phyloP scores from a whole-genome alignment of 2,888 invertebrate genomes.

The Ectobius pallidus region DNA sequence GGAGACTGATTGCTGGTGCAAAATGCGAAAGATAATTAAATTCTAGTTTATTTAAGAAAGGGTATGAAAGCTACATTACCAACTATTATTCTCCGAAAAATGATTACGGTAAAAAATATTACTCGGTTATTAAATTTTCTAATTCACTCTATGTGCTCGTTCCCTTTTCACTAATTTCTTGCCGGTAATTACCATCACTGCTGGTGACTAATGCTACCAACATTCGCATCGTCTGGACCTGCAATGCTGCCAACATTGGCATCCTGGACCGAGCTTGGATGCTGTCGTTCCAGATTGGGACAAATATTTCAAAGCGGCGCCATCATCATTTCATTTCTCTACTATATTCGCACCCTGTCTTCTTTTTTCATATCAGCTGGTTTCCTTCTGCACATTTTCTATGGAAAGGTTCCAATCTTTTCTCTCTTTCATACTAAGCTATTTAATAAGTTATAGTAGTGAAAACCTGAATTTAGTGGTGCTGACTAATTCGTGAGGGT shows the following conservation, averaged over 20 bases:
- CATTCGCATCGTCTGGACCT: slow-evolving; percentile 4
- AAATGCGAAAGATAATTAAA: no score
- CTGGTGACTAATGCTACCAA: slow-evolving; percentile 4
- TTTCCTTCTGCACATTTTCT: neutral
- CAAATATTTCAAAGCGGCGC: slow-evolving; percentile 17
- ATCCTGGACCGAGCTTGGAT: neutral
- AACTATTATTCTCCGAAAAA: neutral
- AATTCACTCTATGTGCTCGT: neutral
- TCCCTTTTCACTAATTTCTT: neutral
- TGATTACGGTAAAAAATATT: neutral
- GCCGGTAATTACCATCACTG: slow-evolving; percentile 4
- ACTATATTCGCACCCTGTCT: neutral
- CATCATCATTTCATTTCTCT: neutral
- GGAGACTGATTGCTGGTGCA: no score
- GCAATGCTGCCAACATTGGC: neutral
- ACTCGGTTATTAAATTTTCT: neutral
- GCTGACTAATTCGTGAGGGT: no score
- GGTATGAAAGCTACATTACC: no score
- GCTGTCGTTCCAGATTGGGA: slow-evolving; percentile 20
- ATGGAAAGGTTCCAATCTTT: neutral
- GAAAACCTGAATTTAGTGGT: neutral
- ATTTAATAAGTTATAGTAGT: neutral
- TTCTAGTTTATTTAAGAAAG: no score
- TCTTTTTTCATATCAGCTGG: neutral
- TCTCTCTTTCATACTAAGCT: neutral